phyloP scores from a whole-genome alignment of 2,113 vertebrate genomes.

The Hypomesus transpacificus region DNA sequence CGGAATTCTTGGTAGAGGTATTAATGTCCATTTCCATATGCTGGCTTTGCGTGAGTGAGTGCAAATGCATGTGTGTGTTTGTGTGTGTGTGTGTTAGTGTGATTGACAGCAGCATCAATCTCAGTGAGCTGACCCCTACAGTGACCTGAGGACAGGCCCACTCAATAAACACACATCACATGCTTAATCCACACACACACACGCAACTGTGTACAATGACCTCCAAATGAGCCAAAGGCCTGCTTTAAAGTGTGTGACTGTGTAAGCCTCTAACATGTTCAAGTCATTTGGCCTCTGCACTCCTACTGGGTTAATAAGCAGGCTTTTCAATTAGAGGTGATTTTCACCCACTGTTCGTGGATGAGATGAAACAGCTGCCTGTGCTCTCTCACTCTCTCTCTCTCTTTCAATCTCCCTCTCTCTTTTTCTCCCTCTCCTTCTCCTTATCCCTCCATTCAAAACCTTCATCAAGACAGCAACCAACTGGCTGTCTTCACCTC shows the following conservation, averaged over 20 bases:
- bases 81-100: conserved; percentile 5
- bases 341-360: conserved; percentile 40
- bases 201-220: conserved; percentile 15
- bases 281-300: conserved; percentile 27
- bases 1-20: conserved; percentile 12
- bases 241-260: neutral
- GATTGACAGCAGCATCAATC: conserved; percentile 30
- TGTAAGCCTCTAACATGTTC: conserved; percentile 22
- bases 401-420: conserved; percentile 8
- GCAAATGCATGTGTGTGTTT: no score
- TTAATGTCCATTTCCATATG: conserved; percentile 23
- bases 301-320: conserved; percentile 48
- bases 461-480: neutral
- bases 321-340: conserved; percentile 52
- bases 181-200: conserved; percentile 14
- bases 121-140: conserved; percentile 17
- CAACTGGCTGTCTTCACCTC: no score
- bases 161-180: conserved; percentile 35
- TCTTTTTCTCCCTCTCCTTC: neutral
- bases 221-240: conserved; percentile 15
- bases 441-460: neutral
- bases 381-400: neutral
- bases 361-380: conserved; percentile 38
- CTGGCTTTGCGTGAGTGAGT: no score
- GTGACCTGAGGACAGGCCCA: conserved; percentile 12